Percentiles rank a stretch among this genome's conserved stretches.
phyloP scores from a whole-genome alignment of 2,888 invertebrate genomes.

The Drosophila phalerata region DNA sequence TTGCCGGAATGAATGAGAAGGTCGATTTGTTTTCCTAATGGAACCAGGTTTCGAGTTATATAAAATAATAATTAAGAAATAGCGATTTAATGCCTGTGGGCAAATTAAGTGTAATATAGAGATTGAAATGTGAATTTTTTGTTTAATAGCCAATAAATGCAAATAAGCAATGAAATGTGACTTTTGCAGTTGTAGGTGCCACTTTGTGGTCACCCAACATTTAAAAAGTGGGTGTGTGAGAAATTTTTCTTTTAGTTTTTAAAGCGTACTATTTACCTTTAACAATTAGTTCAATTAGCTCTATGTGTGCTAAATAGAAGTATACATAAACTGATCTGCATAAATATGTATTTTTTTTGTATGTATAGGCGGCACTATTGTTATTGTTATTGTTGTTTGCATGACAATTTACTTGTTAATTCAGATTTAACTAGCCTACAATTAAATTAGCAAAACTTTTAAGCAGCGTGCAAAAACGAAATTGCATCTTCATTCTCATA shows the following conservation, averaged over 20 bases:
- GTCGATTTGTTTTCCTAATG: conserved; percentile 26
- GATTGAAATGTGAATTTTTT: conserved; percentile 21
- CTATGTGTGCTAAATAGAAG: conserved; percentile 52
- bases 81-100: conserved; percentile 36
- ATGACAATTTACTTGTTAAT: conserved; percentile 40
- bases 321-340: conserved; percentile 71
- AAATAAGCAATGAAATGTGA: conserved; percentile 23
- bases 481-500: conserved; percentile 8
- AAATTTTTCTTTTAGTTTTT: conserved; percentile 17
- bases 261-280: conserved; percentile 46
- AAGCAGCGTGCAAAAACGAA: conserved; percentile 42
- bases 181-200: conserved; percentile 27
- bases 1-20: conserved; percentile 79
- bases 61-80: conserved; percentile 38
- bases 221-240: conserved; percentile 24
- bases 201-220: conserved; percentile 46
- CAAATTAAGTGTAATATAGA: conserved; percentile 44
- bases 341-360: conserved; percentile 66
- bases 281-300: conserved; percentile 67
- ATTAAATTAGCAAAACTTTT: conserved; percentile 65
- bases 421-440: conserved; percentile 78
- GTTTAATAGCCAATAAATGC: conserved; percentile 36
- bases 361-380: conserved; percentile 75
- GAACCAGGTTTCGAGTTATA: conserved; percentile 41
- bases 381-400: conserved; percentile 65